phyloP scores from a whole-genome alignment of 1,140 invertebrate species.

The Caenorhabditis remanei region DNA sequence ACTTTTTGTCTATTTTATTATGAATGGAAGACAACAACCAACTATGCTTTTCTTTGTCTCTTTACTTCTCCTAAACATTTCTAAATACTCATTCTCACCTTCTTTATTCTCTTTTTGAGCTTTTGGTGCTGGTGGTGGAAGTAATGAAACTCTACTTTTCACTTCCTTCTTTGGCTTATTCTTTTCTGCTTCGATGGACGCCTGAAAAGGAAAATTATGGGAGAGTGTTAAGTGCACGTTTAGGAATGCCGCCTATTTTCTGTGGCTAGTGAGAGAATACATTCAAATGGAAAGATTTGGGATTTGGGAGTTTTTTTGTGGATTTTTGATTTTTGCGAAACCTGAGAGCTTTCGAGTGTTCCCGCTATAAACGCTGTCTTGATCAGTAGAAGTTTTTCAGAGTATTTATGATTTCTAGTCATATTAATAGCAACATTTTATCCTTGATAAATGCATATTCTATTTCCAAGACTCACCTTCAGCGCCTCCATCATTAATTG shows the following conservation, averaged over 20 bases:
- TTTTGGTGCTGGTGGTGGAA: constrained; percentile 55
- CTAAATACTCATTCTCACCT: neutral
- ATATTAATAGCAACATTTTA: no score
- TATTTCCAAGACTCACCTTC: constrained; percentile 58
- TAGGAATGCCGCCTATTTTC: no score
- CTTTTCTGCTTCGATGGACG: constrained; percentile 68
- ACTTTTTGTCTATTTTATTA: constrained; percentile 40
- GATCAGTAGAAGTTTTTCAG: no score
- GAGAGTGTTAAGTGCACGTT: no score
- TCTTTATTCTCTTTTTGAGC: constrained; percentile 59
- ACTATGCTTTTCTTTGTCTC: neutral
- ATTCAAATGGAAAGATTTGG: no score
- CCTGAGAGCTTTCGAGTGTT: no score
- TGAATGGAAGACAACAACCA: constrained; percentile 16
- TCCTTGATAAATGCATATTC: no score
- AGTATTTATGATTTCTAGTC: no score
- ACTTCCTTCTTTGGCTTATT: constrained; percentile 67
- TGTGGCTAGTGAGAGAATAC: no score
- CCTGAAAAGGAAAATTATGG: constrained; percentile 32
- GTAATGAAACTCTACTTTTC: constrained; percentile 59
- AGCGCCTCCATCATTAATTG: constrained; percentile 68
- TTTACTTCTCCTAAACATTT: neutral
- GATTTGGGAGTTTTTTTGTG: no score
- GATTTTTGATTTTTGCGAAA: no score
- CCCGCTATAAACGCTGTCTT: no score